These are phyloP conservation scores for Lithophane socia DNA, from an alignment of 2,888 invertebrate species.

Conservation along the genomic window DNA sequence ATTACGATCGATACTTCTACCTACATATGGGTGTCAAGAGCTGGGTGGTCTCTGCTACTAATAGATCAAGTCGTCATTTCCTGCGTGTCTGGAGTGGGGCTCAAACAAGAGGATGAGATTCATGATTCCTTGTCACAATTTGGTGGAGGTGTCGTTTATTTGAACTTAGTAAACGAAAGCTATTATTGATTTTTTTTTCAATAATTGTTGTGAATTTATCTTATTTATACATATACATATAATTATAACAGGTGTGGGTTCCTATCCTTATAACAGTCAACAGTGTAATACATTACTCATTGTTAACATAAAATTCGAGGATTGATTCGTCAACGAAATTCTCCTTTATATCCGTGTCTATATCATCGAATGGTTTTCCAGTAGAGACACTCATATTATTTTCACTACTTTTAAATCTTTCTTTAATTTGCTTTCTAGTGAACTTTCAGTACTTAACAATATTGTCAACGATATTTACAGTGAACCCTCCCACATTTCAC, in stretches of 20 bases:
- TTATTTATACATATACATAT: not conserved
- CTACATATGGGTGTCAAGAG: slow-evolving; percentile 20
- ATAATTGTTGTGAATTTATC: not conserved
- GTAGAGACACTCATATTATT: not conserved
- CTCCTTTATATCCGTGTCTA: not conserved
- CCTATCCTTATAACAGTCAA: not conserved
- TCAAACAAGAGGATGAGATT: slow-evolving; percentile 30
- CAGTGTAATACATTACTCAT: not conserved
- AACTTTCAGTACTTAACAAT: not conserved
- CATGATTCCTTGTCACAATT: slow-evolving; percentile 35
- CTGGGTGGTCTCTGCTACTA: slow-evolving; percentile 54
- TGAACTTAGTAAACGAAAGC: not conserved
- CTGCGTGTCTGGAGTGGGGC: slow-evolving; percentile 31
- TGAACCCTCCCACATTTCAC: slow-evolving; percentile 9
- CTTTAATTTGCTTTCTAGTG: not conserved
- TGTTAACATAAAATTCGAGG: not conserved
- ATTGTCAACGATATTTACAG: slow-evolving; percentile 26
- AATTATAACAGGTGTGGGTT: not conserved
- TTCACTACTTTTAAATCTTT: not conserved
- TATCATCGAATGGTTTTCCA: not conserved
- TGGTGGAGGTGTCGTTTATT: not conserved
- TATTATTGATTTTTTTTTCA: not conserved
- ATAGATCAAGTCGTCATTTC: slow-evolving; percentile 57
- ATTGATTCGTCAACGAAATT: not conserved
- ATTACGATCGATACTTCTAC: slow-evolving; percentile 6